These are phyloP conservation scores for Phenganax stokvisi DNA, from an alignment of 92 coral and sea anemone genomes.

Conservation along the genomic window DNA sequence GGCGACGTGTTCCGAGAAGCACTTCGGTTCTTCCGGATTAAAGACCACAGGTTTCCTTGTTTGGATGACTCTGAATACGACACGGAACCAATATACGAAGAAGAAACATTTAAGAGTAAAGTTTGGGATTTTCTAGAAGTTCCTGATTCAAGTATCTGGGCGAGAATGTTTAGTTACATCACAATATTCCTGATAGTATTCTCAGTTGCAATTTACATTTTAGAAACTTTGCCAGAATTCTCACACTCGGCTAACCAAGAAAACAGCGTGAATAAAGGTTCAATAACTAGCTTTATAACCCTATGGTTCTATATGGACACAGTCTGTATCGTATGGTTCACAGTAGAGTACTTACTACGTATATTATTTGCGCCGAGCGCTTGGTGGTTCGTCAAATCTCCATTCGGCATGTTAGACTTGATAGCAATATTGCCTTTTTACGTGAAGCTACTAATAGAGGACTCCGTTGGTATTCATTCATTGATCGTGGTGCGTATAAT, in stretches of 20 bases:
- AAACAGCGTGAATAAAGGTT: conserved; percentile 23
- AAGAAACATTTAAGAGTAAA: conserved; percentile 13
- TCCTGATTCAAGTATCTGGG: conserved; percentile 55
- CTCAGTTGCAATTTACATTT: conserved; percentile 59
- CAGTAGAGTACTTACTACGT: conserved; percentile 65
- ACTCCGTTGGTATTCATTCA: conserved; percentile 54
- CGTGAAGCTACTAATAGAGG: conserved; percentile 39
- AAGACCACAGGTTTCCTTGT: conserved; percentile 38
- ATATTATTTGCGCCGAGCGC: conserved; percentile 58
- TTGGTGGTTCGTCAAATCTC: conserved; percentile 55
- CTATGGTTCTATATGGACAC: conserved; percentile 86
- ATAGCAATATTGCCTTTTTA: conserved; percentile 77
- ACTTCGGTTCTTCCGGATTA: conserved; percentile 66
- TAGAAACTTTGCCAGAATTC: conserved; percentile 63
- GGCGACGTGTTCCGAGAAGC: conserved; percentile 73
- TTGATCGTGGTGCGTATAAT: conserved; percentile 68
- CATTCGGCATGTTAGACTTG: conserved; percentile 72
- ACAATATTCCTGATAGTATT: conserved; percentile 53
- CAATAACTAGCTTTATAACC: conserved; percentile 37
- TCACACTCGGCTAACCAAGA: conserved; percentile 16
- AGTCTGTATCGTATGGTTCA: conserved; percentile 68
- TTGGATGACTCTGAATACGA: conserved; percentile 8
- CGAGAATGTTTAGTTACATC: conserved; percentile 47
- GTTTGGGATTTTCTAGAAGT: conserved; percentile 73
- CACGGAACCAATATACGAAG: background rate